A percentile compares a stretch with the other conserved stretches of the same genome.
phyloP scores from a whole-genome alignment of 2,888 invertebrate genomes.

The Hirtodrosophila duncani region DNA sequence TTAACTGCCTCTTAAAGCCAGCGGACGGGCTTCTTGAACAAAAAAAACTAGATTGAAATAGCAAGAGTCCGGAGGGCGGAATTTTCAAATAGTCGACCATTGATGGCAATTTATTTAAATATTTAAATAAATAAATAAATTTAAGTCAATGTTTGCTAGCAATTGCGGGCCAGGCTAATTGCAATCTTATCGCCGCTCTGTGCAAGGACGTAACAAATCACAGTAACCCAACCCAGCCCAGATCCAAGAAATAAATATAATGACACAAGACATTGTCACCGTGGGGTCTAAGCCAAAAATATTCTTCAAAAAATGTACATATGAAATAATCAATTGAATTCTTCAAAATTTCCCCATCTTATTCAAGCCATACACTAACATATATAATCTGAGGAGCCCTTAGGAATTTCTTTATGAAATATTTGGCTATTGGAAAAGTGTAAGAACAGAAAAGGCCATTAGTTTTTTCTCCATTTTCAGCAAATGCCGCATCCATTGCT shows the following conservation, averaged over 20 bases:
- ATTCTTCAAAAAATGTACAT: too few species aligned
- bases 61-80: background rate
- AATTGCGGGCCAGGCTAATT: constrained; percentile 42
- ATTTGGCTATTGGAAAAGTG: too few species aligned
- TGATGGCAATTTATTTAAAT: constrained; percentile 49
- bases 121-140: constrained; percentile 41
- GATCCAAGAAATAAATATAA: background rate
- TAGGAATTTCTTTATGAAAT: too few species aligned
- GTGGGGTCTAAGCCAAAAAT: too few species aligned
- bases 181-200: constrained; percentile 53
- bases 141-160: constrained; percentile 7
- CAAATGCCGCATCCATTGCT: too few species aligned
- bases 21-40: background rate
- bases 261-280: too few species aligned
- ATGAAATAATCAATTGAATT: too few species aligned
- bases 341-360: too few species aligned
- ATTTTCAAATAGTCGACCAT: background rate
- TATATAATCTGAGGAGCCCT: too few species aligned
- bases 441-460: too few species aligned
- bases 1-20: constrained; percentile 46
- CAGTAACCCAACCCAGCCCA: constrained; percentile 10
- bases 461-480: too few species aligned
- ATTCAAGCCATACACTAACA: too few species aligned
- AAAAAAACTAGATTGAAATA: background rate
- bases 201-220: constrained; percentile 47